phyloP scores from a whole-genome alignment of 2,888 invertebrate genomes.

The Pachymerium ferrugineum region DNA sequence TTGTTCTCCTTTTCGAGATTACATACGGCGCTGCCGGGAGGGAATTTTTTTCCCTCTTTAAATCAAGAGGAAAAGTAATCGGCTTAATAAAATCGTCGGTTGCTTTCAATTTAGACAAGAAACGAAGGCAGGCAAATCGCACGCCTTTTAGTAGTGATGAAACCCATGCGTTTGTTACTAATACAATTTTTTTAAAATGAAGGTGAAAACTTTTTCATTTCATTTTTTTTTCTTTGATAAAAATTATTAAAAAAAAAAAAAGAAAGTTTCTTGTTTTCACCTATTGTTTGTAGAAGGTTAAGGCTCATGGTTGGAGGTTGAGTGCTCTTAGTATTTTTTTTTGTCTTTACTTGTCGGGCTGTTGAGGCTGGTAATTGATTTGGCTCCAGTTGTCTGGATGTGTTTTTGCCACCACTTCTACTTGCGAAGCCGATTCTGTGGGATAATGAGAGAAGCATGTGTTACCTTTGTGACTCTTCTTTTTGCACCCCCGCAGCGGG shows the following conservation, averaged over 20 bases:
- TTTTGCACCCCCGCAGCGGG: constrained; percentile 9
- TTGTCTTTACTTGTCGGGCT: background rate
- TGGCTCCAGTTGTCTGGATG: constrained; percentile 35
- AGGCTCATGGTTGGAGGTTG: background rate
- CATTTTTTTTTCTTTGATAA: background rate
- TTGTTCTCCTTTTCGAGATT: constrained; percentile 13
- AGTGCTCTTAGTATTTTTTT: background rate
- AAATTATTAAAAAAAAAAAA: background rate
- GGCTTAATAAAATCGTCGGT: constrained; percentile 27
- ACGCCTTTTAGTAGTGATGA: background rate
- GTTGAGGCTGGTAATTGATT: constrained; percentile 32
- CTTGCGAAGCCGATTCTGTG: constrained; percentile 31
- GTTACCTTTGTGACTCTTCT: constrained; percentile 29
- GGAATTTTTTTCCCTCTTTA: background rate
- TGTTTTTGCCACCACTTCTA: constrained; percentile 33
- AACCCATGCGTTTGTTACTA: constrained; percentile 6
- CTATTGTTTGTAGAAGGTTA: background rate
- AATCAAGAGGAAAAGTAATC: constrained; percentile 27
- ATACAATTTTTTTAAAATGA: constrained; percentile 2
- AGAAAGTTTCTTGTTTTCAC: constrained; percentile 18
- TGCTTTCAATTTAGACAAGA: constrained; percentile 11
- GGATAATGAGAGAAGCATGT: constrained; percentile 35
- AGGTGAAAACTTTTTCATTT: background rate
- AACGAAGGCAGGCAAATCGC: background rate
- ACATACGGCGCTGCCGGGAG: constrained; percentile 1